A percentile compares a stretch with the other conserved stretches of the same genome.
These are phyloP conservation scores for Cynodonichthys magdalenae DNA, from an alignment of 2,797 vertebrate species.

Conservation along the genomic window DNA sequence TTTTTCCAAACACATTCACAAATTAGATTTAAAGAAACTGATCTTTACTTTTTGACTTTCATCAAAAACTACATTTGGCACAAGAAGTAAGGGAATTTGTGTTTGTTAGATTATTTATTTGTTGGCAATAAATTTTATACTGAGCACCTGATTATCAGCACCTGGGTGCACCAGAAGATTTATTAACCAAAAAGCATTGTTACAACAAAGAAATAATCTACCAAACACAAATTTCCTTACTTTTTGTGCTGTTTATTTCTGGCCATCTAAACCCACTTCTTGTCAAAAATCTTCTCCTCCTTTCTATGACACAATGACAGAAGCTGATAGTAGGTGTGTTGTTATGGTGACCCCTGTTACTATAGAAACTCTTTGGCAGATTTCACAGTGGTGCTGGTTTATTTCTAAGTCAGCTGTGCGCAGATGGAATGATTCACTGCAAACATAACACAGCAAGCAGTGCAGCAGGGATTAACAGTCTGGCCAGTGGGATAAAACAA, in stretches of 20 bases:
- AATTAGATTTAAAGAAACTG: neutral
- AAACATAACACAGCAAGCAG: conserved; percentile 52
- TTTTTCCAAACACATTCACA: neutral
- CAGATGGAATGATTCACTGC: conserved; percentile 57
- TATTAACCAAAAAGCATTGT: too few relatives aligned
- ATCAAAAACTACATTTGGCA: too few relatives aligned
- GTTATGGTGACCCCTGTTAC: conserved; percentile 46
- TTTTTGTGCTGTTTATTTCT: too few relatives aligned
- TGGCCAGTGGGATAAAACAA: conserved; percentile 58
- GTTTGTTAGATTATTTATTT: too few relatives aligned
- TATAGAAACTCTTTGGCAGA: conserved; percentile 47
- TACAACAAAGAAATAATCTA: too few relatives aligned
- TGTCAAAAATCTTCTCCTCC: conserved; percentile 5
- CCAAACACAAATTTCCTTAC: too few relatives aligned
- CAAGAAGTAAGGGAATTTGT: too few relatives aligned
- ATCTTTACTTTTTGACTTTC: too few relatives aligned
- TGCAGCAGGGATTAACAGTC: conserved; percentile 63
- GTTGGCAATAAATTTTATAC: too few relatives aligned
- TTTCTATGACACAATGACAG: conserved; percentile 20
- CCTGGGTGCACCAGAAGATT: too few relatives aligned
- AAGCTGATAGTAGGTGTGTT: conserved; percentile 30
- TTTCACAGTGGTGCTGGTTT: conserved; percentile 26
- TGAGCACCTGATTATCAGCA: too few relatives aligned
- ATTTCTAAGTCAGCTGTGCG: conserved; percentile 45
- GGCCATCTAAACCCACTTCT: neutral